Evolutionary conservation across 2,797 vertebrate genomes (phyloP).

Genomic region (Crax fasciolata): DNA sequence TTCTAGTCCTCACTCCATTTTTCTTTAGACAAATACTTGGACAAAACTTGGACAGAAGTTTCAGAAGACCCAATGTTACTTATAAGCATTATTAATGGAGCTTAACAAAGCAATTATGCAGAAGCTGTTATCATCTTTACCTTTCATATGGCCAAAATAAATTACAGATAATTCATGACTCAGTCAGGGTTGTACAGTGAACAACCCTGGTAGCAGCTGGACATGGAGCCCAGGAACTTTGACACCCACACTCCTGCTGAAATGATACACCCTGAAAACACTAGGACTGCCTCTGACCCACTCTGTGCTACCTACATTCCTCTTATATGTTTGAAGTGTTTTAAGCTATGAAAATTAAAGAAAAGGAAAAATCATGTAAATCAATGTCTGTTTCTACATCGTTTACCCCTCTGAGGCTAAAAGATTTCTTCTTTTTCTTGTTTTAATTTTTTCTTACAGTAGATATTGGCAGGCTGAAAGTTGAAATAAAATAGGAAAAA

Average conservation of each 20-base stretch:
- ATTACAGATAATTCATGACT: conserved; percentile 6
- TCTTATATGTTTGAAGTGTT: neutral
- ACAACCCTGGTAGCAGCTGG: neutral
- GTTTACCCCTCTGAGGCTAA: conserved; percentile 49
- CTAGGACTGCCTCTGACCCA: neutral
- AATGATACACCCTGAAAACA: conserved; percentile 9
- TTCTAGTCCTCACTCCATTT: neutral
- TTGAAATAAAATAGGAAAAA: conserved; percentile 81
- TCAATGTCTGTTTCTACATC: conserved; percentile 47
- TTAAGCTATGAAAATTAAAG: conserved; percentile 42
- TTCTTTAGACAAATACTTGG: conserved; percentile 3
- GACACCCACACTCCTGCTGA: neutral
- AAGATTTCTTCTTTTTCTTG: conserved; percentile 10
- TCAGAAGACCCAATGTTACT: neutral
- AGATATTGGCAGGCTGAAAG: conserved; percentile 79
- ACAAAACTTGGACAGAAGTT: neutral
- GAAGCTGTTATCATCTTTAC: conserved; percentile 16
- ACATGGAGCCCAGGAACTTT: neutral
- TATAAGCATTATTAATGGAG: conserved; percentile 24
- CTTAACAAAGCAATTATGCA: conserved; percentile 13
- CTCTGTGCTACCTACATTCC: neutral
- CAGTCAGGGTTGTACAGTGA: neutral
- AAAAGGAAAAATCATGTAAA: conserved; percentile 51
- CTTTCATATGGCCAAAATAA: neutral
- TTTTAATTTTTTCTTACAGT: conserved; percentile 68